phyloP scores from a whole-genome alignment of 2,113 vertebrate species.

The Laticauda laticaudata region DNA sequence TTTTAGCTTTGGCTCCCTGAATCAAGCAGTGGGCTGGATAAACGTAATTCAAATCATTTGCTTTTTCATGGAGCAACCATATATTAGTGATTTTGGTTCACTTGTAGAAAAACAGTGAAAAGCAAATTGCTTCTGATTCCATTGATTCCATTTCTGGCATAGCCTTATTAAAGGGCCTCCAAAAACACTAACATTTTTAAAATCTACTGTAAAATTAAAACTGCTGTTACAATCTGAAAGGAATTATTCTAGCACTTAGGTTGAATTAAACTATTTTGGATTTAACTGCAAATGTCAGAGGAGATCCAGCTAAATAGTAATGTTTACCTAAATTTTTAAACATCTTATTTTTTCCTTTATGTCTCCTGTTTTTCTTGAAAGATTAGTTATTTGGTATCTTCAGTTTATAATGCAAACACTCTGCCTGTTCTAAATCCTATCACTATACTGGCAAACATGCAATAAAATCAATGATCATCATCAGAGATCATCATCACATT shows the following conservation, averaged over 20 bases:
- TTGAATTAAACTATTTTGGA: constrained; percentile 29
- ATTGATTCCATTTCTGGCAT: constrained; percentile 42
- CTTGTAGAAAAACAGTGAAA: neutral
- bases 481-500: neutral
- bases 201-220: constrained; percentile 25
- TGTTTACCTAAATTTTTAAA: neutral
- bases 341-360: neutral
- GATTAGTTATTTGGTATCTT: neutral
- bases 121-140: neutral
- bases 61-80: neutral
- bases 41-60: neutral
- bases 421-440: neutral
- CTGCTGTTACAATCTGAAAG: constrained; percentile 27
- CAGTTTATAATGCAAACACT: neutral
- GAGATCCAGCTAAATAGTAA: constrained; percentile 17
- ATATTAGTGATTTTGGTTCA: neutral
- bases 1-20: neutral
- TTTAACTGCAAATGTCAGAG: constrained; percentile 39
- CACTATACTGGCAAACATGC: neutral
- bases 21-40: neutral
- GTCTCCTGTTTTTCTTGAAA: neutral
- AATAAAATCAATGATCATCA: neutral
- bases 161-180: constrained; percentile 36
- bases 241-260: constrained; percentile 22
- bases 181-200: constrained; percentile 25